These are phyloP conservation scores for Herpetotheres cachinnans DNA, from an alignment of 2,113 vertebrate species.

Conservation along the genomic window DNA sequence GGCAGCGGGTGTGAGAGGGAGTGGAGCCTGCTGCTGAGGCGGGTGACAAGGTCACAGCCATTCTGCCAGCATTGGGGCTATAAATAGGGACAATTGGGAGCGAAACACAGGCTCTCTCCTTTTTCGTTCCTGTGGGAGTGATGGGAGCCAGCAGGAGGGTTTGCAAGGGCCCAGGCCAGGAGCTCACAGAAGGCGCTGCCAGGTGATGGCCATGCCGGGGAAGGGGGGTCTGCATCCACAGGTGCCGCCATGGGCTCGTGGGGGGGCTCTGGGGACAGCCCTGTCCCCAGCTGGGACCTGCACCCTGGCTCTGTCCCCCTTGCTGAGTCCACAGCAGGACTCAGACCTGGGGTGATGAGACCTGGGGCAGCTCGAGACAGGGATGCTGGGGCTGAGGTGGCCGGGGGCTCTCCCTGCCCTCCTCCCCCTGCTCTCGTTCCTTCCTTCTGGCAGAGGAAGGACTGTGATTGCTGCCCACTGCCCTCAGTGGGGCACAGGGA, in stretches of 20 bases:
- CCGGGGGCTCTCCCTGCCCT: not conserved
- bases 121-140: not conserved
- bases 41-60: not conserved
- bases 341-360: rapidly evolving
- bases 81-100: slow-evolving; percentile 56
- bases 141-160: not conserved
- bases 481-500: not conserved
- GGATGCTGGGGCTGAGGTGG: not conserved
- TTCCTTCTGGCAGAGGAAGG: not conserved
- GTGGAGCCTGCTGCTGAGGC: not conserved
- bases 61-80: slow-evolving; percentile 1
- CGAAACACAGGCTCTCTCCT: not conserved
- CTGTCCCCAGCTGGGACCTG: not conserved
- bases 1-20: not conserved
- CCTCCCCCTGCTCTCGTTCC: not conserved
- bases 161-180: not conserved
- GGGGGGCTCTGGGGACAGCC: not conserved
- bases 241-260: rapidly evolving
- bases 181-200: not conserved
- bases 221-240: rapidly evolving
- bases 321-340: not conserved
- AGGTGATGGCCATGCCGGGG: not conserved
- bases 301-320: not conserved
- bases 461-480: not conserved
- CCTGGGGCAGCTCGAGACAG: not conserved